Base-by-base conservation (phyloP, 1,140 invertebrate genomes). In the Bombus polaris region DNA sequence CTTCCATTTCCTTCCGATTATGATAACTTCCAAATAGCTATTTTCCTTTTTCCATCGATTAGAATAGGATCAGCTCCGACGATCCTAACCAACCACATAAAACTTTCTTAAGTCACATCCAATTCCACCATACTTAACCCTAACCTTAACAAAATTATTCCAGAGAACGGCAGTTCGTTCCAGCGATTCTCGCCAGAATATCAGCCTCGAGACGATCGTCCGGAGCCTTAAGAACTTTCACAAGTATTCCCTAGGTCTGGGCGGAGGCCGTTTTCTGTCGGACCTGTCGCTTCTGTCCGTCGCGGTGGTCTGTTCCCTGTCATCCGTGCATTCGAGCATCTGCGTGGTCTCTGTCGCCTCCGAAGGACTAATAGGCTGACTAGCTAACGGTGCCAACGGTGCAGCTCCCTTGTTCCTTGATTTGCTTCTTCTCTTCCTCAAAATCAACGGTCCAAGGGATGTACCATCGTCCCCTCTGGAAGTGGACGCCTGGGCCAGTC, bases 381-480 rank as follows among this genome's bases (percentile, higher is more conserved):
- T 94, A 10, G 94, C 94, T 22, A 95, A 87, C 10, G 96, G 96
- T 39, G 96, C 96, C 66, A 96, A 95, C 62, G 97, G 97, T 81
- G 97, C 97, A 39, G 96, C 96, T 68, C 96, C 96, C 92, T 96
- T 96, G 73, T 96, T 96, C 66, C 97, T 95, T 88, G 96, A 97
- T 95, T 97, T 97, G 90, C 97, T 97, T 82, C 97, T 95, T 88
- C 97, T 95, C 91, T 97, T 97, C 66, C 96, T 95, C 65, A 97
- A 94, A 90, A 97, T 96, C 66, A 97, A 93, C 57, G 96, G 96
- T 28, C 97, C 97, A 79, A 97, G 95, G 83, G 91, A 92, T 32
- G 88, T 88, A 0, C 90, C 90, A 37, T 93, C 93, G 9, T 94
- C 94, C 10, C 93, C 92, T 28, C 94, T 81, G 5, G 92, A 93